Evolutionary conservation across 2,888 invertebrate species (phyloP), one percentile per base, ranked within the genome.

Genomic region (Agrilus cyanescens): DNA sequence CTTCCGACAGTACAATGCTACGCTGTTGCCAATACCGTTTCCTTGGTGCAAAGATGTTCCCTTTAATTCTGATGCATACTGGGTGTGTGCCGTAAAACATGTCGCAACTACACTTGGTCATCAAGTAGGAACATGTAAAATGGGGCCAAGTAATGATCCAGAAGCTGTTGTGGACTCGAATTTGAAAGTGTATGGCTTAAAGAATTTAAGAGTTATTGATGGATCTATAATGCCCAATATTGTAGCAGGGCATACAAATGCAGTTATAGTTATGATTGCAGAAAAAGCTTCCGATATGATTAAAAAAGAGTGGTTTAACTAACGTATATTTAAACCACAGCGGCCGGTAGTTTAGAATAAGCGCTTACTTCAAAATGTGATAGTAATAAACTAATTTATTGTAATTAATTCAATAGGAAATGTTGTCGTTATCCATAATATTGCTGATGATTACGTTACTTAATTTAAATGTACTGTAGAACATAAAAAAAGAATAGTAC

Each of bases 71-170:
- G 79, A 85, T 50, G 63, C 69, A 10, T 86, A 87, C 59, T 86
- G 85, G 85, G 72, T 72, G 39, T 88, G 87, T 56, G 78, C 79
- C 34, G 72, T 82, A 15, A 74, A 79, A 49, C 76, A 78, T 47
- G 74, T 82, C 13, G 80, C 82, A 5, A 78, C 81, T 41, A 82
- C 81, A 37, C 65, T 85, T 50, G 83, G 83, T 46, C 83, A 83
- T 58, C 79, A 80, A 62, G 66, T 64, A 2, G 71, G 73, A 5
- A 73, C 72, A 2, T 72, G 72, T 48, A 70, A 67, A 54, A 73
- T 73, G 73, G 70, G 66, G 1, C 64, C 65, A 1, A 50, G 53
- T 10, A 47, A 39, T 10, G 61, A 65, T 42, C 56, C 63, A 16
- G 58, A 58, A 3, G 68, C 72, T 10, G 73, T 73, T 5, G 73